Percentiles rank a stretch among this genome's conserved stretches.
Evolutionary conservation across 2,888 invertebrate genomes (phyloP).

Genomic region (Dasypogon diadema): DNA sequence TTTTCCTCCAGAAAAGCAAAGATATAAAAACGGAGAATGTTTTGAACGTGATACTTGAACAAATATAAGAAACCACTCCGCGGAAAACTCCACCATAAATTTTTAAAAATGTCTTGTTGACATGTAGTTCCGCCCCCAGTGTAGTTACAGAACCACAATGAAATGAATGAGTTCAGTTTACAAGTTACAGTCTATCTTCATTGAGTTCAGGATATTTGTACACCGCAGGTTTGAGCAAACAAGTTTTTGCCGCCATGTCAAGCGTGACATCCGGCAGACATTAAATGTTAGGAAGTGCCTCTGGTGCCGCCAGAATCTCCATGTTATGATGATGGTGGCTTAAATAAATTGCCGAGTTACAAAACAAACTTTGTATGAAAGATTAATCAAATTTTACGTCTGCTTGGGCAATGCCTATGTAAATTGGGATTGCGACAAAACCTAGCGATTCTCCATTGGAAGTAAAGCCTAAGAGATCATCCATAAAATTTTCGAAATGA

Average conservation of each 20-base stretch:
- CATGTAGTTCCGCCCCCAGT: conserved; percentile 1
- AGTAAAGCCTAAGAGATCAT: too few relatives aligned
- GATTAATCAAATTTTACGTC: not conserved
- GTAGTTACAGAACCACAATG: not conserved
- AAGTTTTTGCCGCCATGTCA: conserved; percentile 7
- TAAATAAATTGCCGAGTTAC: not conserved
- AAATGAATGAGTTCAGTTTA: not conserved
- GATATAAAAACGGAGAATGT: not conserved
- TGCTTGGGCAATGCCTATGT: too few relatives aligned
- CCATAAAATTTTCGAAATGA: too few relatives aligned
- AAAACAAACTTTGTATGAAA: not conserved
- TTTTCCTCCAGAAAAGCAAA: too few relatives aligned
- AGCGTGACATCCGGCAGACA: not conserved
- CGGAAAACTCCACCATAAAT: conserved; percentile 33
- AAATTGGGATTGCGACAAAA: too few relatives aligned
- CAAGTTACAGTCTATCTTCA: conserved; percentile 18
- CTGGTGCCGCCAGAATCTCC: conserved; percentile 37
- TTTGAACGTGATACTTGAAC: conserved; percentile 17
- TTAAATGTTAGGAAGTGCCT: not conserved
- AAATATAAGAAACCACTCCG: conserved; percentile 18
- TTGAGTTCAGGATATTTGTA: conserved; percentile 22
- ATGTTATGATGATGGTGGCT: not conserved
- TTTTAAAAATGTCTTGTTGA: conserved; percentile 26
- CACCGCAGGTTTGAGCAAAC: conserved; percentile 35
- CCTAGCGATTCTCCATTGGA: too few relatives aligned